Conservation (phyloP, 2,113 vertebrate genomes). For the Amphiprion percula region DNA sequence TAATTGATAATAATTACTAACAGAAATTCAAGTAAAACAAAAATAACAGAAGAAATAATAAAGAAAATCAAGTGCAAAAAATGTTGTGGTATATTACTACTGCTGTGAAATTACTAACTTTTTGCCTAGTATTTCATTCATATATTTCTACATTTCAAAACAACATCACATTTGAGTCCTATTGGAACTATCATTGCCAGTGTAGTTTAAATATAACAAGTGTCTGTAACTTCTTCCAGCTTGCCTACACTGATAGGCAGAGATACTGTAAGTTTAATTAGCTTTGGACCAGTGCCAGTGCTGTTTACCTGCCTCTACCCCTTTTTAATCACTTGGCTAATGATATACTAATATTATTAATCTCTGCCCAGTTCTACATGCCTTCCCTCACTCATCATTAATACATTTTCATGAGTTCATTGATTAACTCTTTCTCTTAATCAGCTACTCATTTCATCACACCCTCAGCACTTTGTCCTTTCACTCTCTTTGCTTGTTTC, state of each 20-base stretch:
- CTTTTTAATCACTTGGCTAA: conserved; percentile 45
- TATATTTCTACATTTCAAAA: not conserved
- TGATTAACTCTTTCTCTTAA: conserved; percentile 59
- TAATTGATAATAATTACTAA: not conserved
- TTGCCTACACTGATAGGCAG: conserved; percentile 11
- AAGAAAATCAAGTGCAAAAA: not conserved
- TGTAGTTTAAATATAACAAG: conserved; percentile 5
- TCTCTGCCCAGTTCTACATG: conserved; percentile 17
- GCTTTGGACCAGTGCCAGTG: conserved; percentile 15
- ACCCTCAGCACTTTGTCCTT: conserved; percentile 40
- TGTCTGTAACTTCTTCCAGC: not conserved
- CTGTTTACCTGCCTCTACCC: conserved; percentile 13
- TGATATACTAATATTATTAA: conserved; percentile 51
- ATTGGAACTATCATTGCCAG: not conserved
- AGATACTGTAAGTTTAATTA: conserved; percentile 25
- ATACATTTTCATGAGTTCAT: conserved; percentile 54
- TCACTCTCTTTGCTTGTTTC: conserved; percentile 35
- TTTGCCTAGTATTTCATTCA: not conserved
- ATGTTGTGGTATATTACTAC: not conserved
- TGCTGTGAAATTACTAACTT: not conserved
- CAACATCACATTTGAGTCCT: not conserved
- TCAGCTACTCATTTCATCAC: conserved; percentile 41
- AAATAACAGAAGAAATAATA: not conserved
- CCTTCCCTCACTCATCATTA: conserved; percentile 38
- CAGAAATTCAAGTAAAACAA: not conserved